These are phyloP conservation scores for Pammene aurita DNA, from an alignment of 2,888 invertebrate genomes.

Conservation along the genomic window DNA sequence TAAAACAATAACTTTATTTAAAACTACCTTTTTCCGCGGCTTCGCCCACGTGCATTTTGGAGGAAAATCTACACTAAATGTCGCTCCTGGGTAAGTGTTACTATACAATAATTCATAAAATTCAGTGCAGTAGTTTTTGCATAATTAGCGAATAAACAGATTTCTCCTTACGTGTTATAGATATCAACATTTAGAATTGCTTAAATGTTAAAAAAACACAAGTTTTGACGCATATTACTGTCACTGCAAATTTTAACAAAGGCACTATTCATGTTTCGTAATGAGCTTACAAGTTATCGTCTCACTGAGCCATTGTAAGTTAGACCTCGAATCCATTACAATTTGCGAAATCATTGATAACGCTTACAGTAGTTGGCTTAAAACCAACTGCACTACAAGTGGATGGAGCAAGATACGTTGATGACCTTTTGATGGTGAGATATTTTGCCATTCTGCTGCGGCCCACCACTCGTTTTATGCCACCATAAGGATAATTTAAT, in stretches of 20 bases:
- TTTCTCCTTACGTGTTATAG: too few species aligned
- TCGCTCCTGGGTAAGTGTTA: too few species aligned
- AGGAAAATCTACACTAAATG: too few species aligned
- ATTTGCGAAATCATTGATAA: neutral
- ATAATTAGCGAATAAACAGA: too few species aligned
- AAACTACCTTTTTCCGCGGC: too few species aligned
- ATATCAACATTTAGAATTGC: too few species aligned
- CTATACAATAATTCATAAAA: too few species aligned
- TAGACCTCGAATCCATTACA: neutral
- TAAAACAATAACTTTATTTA: too few species aligned
- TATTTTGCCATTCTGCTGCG: conserved; percentile 48
- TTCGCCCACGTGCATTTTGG: too few species aligned
- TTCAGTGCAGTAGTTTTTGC: too few species aligned
- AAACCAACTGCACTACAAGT: neutral
- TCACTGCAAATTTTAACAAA: neutral
- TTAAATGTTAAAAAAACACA: too few species aligned
- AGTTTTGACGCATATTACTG: neutral
- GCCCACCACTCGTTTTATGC: conserved; percentile 45
- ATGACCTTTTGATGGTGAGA: conserved; percentile 52
- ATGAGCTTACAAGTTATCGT: neutral
- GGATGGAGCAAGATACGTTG: conserved; percentile 37
- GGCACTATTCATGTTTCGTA: conserved; percentile 12
- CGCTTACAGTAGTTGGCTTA: neutral
- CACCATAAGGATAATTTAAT: conserved; percentile 57
- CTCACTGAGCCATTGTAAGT: neutral